Percentiles rank a stretch among this genome's conserved stretches.
Conservation (phyloP, 2,797 vertebrate species). For the Sebastes miniatus region DNA sequence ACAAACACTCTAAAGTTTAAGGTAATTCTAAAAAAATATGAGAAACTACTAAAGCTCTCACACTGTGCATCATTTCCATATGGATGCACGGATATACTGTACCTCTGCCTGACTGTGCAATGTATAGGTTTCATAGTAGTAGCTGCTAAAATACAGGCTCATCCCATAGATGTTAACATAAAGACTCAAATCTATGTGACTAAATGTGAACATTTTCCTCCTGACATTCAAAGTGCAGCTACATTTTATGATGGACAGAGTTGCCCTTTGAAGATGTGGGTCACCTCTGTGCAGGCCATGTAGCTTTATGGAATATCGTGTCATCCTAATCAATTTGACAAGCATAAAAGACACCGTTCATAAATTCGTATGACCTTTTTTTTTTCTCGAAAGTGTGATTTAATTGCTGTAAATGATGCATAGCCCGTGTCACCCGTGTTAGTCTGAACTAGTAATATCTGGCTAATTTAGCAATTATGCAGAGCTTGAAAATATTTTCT, state of each 20-base stretch:
- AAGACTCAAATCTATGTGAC: neutral
- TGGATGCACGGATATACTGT: neutral
- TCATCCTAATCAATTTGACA: conserved; percentile 45
- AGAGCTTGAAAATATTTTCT: neutral
- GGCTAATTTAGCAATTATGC: conserved; percentile 11
- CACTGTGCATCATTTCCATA: neutral
- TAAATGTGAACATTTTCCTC: neutral
- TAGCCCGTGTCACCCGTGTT: neutral
- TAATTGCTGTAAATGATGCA: conserved; percentile 8
- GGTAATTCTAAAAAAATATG: neutral
- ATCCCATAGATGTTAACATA: neutral
- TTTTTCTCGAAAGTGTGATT: conserved; percentile 1
- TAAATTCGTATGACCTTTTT: conserved; percentile 8
- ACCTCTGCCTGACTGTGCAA: neutral
- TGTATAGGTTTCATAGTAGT: neutral
- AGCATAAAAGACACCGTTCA: conserved; percentile 23
- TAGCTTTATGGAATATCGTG: conserved; percentile 22
- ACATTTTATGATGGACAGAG: conserved; percentile 37
- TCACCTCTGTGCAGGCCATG: conserved; percentile 23
- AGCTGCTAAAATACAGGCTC: neutral
- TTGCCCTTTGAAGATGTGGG: conserved; percentile 42
- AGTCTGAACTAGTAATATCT: neutral
- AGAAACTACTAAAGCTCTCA: neutral
- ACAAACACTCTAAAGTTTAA: neutral
- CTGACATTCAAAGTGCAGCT: conserved; percentile 31